A percentile compares a stretch with the other conserved stretches of the same genome.
Evolutionary conservation across 2,797 vertebrate species (phyloP).

Genomic region (Adrianichthys oophorus): DNA sequence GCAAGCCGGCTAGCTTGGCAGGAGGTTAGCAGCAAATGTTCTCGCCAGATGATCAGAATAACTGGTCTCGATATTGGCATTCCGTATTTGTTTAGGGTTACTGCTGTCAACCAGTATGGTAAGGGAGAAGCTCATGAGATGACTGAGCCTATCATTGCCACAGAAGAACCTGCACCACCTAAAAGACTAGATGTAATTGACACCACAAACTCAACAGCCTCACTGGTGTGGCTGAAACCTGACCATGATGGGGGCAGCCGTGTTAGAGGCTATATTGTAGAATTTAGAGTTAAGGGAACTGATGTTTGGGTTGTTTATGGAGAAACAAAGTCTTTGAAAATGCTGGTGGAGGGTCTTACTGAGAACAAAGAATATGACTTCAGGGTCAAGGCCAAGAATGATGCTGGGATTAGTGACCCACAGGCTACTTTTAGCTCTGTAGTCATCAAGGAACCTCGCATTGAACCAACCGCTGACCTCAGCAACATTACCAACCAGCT

Average conservation of each 20-base stretch:
- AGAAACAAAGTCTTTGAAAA: constrained; percentile 89
- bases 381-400: constrained; percentile 92
- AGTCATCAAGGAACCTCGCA: constrained; percentile 95
- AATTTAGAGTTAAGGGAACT: constrained; percentile 89
- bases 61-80: constrained; percentile 86
- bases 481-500: constrained; percentile 96
- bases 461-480: constrained; percentile 97
- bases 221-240: constrained; percentile 95
- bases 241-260: constrained; percentile 97
- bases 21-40: constrained; percentile 87
- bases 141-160: constrained; percentile 90
- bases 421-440: constrained; percentile 92
- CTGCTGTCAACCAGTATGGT: constrained; percentile 94
- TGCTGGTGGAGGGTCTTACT: constrained; percentile 88
- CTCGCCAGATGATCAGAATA: constrained; percentile 90
- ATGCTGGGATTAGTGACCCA: constrained; percentile 91
- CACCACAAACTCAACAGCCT: constrained; percentile 89
- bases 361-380: constrained; percentile 97
- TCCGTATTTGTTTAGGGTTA: constrained; percentile 91
- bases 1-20: constrained; percentile 96
- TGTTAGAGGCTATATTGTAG: constrained; percentile 90
- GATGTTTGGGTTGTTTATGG: constrained; percentile 87
- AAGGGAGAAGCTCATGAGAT: constrained; percentile 92
- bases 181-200: constrained; percentile 94
- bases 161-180: constrained; percentile 95